Percentiles rank a stretch among this genome's conserved stretches.
Conservation (phyloP, 2,113 vertebrate genomes). For the Callaeas wilsoni region DNA sequence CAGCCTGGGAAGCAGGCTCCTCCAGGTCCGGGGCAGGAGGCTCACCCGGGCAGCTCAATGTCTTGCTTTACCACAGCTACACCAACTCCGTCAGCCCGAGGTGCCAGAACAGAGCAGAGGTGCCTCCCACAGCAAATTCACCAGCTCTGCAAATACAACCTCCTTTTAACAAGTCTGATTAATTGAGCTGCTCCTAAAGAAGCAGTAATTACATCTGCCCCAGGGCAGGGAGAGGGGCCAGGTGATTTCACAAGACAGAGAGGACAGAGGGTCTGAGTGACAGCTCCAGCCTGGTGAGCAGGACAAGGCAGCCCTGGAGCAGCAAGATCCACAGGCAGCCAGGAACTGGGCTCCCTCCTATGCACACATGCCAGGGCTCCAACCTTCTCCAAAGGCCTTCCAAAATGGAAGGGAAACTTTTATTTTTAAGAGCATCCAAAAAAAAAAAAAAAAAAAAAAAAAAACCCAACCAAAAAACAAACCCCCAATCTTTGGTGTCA, state of each 20-base stretch:
- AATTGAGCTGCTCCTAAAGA: not conserved
- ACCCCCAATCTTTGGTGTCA: conserved; percentile 56
- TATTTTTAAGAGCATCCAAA: conserved; percentile 42
- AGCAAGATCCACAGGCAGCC: not conserved
- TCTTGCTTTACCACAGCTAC: not conserved
- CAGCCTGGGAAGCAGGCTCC: not conserved
- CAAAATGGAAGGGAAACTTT: conserved; percentile 42
- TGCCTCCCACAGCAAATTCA: not conserved
- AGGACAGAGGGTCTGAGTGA: not conserved
- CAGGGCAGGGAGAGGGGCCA: not conserved
- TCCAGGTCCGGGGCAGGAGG: not conserved
- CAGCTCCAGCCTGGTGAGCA: not conserved
- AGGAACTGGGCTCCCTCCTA: not conserved
- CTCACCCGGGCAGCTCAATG: not conserved
- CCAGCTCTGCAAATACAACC: conserved; percentile 13
- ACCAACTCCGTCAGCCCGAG: not conserved
- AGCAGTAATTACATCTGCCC: conserved; percentile 10
- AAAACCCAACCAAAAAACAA: not conserved
- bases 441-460: not conserved
- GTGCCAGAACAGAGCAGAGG: not conserved
- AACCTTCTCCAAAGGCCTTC: conserved; percentile 46
- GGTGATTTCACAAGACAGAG: not conserved
- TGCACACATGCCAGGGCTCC: not conserved
- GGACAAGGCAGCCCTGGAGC: not conserved
- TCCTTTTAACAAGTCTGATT: conserved; percentile 20